Evolutionary conservation across 2,888 invertebrate species (phyloP), one percentile per base, ranked within the genome.

Genomic region (Boloria euphrosyne): DNA sequence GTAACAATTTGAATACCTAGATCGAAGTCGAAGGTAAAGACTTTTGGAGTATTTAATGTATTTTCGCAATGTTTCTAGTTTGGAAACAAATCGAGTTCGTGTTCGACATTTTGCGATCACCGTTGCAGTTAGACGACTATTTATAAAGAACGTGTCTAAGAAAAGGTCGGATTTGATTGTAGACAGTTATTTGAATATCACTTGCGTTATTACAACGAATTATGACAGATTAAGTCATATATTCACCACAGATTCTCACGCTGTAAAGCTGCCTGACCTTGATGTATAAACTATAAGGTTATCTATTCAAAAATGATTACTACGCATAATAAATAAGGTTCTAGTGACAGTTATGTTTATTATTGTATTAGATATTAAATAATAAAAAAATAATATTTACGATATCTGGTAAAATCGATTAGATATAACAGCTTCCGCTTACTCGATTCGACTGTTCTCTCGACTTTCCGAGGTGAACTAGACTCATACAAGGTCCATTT

Each of bases 101-200:
- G 89, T 90, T 88, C 88, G 89, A 89, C 90, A 90, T 90, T 90
- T 90, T 83, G 87, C 86, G 89, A 90, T 87, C 87, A 87, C 85
- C 80, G 85, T 75, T 75, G 86, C 85, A 86, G 84, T 88, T 85
- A 88, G 88, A 90, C 85, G 88, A 90, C 90, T 89, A 88, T 90
- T 89, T 90, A 91, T 89, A 90, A 90, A 87, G 86, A 90, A 89
- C 89, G 89, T 91, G 89, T 89, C 87, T 89, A 79, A 83, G 86
- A 85, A 91, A 92, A 92, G 91, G 92, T 92, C 89, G 90, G 79
- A 89, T 90, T 88, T 91, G 91, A 91, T 92, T 90, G 88, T 89
- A 81, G 86, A 82, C 85, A 87, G 89, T 87, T 86, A 89, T 91
- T 91, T 91, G 86, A 90, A 91, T 90, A 90, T 89, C 80, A 85